A percentile compares a stretch with the other conserved stretches of the same genome.
Evolutionary conservation across 2,797 vertebrate genomes (phyloP).

Genomic region (Myripristis jacobus): DNA sequence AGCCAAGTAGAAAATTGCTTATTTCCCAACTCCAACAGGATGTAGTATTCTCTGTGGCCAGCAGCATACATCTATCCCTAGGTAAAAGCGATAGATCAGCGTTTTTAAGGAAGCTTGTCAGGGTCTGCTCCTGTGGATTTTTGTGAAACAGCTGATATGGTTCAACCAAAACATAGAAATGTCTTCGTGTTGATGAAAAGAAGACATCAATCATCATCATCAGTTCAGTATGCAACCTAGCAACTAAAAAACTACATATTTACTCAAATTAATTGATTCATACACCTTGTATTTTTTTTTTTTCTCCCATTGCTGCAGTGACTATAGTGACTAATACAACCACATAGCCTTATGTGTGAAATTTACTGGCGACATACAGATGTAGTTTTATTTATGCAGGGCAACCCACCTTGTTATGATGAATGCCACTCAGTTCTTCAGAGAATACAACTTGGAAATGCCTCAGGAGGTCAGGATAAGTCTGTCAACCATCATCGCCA

Average conservation of each 20-base stretch:
- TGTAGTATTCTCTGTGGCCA: conserved; percentile 69
- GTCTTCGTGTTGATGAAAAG: conserved; percentile 76
- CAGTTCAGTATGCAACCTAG: neutral
- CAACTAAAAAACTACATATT: neutral
- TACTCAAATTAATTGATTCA: no score
- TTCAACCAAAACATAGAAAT: conserved; percentile 88
- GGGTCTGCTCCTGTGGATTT: conserved; percentile 81
- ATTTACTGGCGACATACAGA: no score
- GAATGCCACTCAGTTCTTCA: no score
- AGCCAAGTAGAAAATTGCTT: conserved; percentile 80
- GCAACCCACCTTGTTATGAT: no score
- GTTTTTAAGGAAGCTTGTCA: conserved; percentile 83
- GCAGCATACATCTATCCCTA: conserved; percentile 65
- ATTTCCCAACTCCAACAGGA: conserved; percentile 77
- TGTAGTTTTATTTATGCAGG: no score
- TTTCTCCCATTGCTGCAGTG: no score
- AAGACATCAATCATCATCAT: conserved; percentile 83
- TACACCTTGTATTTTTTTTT: no score
- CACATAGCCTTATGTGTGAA: no score
- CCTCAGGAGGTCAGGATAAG: no score
- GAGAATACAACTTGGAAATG: no score
- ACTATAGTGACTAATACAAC: no score
- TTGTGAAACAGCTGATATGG: conserved; percentile 76
- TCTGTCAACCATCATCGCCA: no score
- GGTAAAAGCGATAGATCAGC: conserved; percentile 87